Percentiles rank a stretch among this genome's conserved stretches.
Conservation (phyloP, 2,888 invertebrate genomes). For the Choristoneura rosaceana region DNA sequence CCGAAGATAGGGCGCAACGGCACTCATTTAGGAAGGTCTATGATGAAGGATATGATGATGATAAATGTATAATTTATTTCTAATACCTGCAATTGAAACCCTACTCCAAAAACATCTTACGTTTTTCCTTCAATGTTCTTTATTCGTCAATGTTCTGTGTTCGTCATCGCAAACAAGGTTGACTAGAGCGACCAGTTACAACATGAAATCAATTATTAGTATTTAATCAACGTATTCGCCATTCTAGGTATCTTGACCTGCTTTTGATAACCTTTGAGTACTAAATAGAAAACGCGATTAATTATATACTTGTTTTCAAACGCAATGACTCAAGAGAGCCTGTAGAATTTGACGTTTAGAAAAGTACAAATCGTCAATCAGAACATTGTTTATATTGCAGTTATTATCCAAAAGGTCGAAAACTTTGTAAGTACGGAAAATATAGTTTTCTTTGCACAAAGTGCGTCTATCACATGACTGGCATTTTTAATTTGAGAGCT, state of each 20-base stretch:
- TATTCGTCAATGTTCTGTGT: constrained; percentile 14
- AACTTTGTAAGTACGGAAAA: no score
- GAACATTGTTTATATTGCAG: no score
- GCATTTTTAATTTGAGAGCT: no score
- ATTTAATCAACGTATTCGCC: constrained; percentile 54
- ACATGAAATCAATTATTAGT: constrained; percentile 42
- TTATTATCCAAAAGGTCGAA: no score
- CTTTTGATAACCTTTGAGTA: constrained; percentile 61
- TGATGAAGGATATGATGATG: no score
- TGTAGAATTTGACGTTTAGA: neutral
- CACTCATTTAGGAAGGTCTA: no score
- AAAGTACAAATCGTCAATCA: no score
- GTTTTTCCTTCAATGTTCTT: neutral
- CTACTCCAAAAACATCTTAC: neutral
- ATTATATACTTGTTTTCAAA: neutral
- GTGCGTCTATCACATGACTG: no score
- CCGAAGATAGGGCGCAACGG: no score
- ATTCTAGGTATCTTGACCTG: constrained; percentile 53
- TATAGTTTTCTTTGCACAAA: no score
- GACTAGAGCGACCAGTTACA: constrained; percentile 45
- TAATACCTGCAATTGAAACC: neutral
- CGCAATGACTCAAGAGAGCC: neutral
- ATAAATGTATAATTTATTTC: neutral
- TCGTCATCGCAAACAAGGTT: constrained; percentile 52
- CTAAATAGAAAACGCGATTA: constrained; percentile 10